Base-by-base conservation (phyloP, 2,888 invertebrate species). In the Plagodis pulveraria region DNA sequence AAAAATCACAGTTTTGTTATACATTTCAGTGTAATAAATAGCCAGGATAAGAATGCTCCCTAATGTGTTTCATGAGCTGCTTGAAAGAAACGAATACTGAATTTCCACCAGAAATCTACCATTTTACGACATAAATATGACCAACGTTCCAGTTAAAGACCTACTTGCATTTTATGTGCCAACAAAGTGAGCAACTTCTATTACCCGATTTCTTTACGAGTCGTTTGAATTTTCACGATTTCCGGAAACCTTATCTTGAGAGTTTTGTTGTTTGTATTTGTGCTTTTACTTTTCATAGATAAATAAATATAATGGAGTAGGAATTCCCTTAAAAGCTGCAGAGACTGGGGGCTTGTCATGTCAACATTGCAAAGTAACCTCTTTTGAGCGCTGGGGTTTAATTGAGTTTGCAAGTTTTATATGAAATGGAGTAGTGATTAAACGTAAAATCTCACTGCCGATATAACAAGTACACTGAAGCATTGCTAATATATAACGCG, bases 11-110 rank as follows among this genome's bases (percentile, higher is more conserved):
- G 1, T 22, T 22, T 22, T 22, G 22, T 22, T 22, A 4, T 22
- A 22, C 4, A 22, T 22, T 22, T 22, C 4, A 4, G 22, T 4
- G 4, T 22, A 22, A 22, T 22, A 22, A 22, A 22, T 22, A 22
- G 22, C 22, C 2, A 22, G 22, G 22, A 1, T 22, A 22, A 22
- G 22, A 22, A 2, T 22, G 22, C 22, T 22, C 22, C 22, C 22
- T 22, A 22, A 22, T 22, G 22, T 22, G 4, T 22, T 22, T 22
- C 22, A 22, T 68, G 73, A 75, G 78, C 80, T 71, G 73, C 56
- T 77, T 77, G 72, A 74, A 72, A 73, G 70, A 72, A 77, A 78
- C 67, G 73, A 76, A 41, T 63, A 67, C 51, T 51, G 42, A 12
- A 51, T 58, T 58, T 59, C 41, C 33, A 51, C 32, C 43, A 56